These are phyloP conservation scores for Acanthosepion esculentum DNA, from an alignment of 2,888 invertebrate genomes.

Conservation along the genomic window DNA sequence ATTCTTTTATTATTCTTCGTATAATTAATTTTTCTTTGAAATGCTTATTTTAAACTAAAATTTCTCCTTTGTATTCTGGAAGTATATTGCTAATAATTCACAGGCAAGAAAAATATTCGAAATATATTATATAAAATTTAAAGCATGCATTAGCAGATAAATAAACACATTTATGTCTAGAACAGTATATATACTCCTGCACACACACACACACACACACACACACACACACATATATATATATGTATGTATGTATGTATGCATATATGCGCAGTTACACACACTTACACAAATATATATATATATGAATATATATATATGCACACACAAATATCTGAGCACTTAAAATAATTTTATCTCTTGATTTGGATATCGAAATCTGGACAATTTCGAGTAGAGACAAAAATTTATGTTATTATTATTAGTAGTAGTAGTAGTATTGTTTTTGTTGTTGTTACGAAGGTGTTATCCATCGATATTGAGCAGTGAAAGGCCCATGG, in stretches of 20 bases:
- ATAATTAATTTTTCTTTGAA: background rate
- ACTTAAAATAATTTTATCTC: too few species aligned
- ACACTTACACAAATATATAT: background rate
- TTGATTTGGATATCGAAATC: too few species aligned
- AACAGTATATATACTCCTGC: too few species aligned
- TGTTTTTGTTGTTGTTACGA: too few species aligned
- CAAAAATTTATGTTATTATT: too few species aligned
- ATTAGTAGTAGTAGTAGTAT: too few species aligned
- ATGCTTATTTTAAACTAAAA: background rate
- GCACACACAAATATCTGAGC: too few species aligned
- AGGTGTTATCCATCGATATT: too few species aligned
- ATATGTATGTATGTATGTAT: slow-evolving; percentile 8
- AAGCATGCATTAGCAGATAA: background rate
- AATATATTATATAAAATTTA: background rate
- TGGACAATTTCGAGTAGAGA: too few species aligned
- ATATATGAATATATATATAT: too few species aligned
- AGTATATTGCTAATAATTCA: background rate
- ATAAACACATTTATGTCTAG: background rate
- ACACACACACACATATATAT: background rate
- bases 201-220: background rate
- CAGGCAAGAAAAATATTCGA: background rate
- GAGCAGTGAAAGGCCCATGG: too few species aligned
- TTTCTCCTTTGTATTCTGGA: slow-evolving; percentile 1
- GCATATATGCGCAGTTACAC: background rate
- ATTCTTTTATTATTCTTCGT: background rate